Base-by-base conservation (phyloP, 2,888 invertebrate genomes). In the Drosophila testacea region DNA sequence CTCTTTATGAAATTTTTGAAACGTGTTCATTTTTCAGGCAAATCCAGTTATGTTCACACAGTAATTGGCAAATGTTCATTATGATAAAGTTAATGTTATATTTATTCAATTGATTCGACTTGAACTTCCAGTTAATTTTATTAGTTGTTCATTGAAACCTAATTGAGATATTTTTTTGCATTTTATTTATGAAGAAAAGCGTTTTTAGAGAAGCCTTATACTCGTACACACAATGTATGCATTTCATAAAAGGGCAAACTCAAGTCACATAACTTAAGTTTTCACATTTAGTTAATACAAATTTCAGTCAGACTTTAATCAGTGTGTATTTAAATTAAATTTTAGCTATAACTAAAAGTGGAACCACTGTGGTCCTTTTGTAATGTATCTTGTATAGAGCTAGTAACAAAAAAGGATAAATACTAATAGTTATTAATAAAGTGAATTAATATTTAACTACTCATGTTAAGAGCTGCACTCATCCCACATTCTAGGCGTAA, bases 251-350 rank as follows among this genome's bases (percentile, higher is more conserved):
- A 46, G 22, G 48, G 38, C 60, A 68, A 61, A 64, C 47, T 44
- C 69, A 73, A 77, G 77, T 77, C 79, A 78, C 63, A 51, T 73
- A 78, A 48, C 36, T 54, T 74, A 74, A 71, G 71, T 56, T 41
- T 46, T 39, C 42, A 56, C 38, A 67, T 57, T 56, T 47, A 69
- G 60, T 55, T 46, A 7, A 48, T 56, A 52, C 59, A 9, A 36
- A 41, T 38, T 69, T 68, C 65, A 77, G 65, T 72, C 65, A 77
- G 52, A 71, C 65, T 78, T 78, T 57, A 62, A 48, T 61, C 66
- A 72, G 52, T 64, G 59, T 78, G 69, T 73, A 79, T 68, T 81
- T 72, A 75, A 78, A 81, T 68, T 66, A 78, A 34, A 34, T 63
- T 66, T 61, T 54, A 63, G 59, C 36, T 63, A 36, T 30, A 64